Base-by-base conservation (phyloP, 2,113 vertebrate genomes). In the Cromileptes altivelis region DNA sequence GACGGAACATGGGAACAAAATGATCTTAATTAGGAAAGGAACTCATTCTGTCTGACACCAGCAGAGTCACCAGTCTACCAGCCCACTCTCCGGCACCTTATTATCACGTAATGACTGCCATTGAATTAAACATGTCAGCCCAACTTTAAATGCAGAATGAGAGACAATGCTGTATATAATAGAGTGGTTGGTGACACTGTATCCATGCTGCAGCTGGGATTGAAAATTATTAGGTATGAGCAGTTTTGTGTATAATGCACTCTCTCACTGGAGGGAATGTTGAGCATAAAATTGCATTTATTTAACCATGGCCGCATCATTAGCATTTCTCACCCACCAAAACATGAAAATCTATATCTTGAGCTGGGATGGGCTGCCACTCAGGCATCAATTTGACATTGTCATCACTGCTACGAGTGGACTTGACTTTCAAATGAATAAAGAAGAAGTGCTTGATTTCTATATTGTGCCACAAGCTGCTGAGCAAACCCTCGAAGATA, bases 1-100 rank as follows among this genome's bases (percentile, higher is more conserved):
- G 87, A 91, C 52, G 80, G 83, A 89, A 88, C 91, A 92, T 67
- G 73, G 82, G 86, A 84, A 91, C 89, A 86, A 90, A 90, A 88
- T 89, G 70, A 84, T 91, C 89, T 93, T 95, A 95, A 96, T 94
- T 93, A 92, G 85, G 61, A 88, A 86, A 85, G 64, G 84, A 91
- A 86, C 75, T 82, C 81, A 91, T 94, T 91, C 76, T 81, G 78
- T 90, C 88, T 81, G 85, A 87, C 87, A 94, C 92, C 82, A 93
- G 89, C 85, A 74, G 45, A 81, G 81, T 84, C 93, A 94, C 89
- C 77, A 75, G 88, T 76, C 82, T 69, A 88, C 89, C 76, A 89
- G 88, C 81, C 65, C 42, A 81, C 72, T 84, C 72, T 63, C 67
- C 63, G 58, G 65, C 57, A 85, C 61, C 83, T 85, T 88, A 92